These are phyloP conservation scores for Hemichromis elongatus DNA, from an alignment of 2,113 vertebrate genomes.

Conservation along the genomic window DNA sequence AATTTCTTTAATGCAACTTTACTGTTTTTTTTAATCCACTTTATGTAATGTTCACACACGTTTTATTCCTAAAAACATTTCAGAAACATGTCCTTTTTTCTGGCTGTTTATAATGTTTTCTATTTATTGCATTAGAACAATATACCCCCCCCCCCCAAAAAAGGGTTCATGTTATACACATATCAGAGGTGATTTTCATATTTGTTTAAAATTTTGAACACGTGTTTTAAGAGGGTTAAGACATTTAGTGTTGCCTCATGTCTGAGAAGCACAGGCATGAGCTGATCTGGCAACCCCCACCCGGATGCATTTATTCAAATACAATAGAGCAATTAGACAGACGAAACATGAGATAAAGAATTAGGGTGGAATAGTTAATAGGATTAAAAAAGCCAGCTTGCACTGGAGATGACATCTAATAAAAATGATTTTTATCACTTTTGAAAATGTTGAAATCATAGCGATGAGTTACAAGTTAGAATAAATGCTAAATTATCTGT, in stretches of 20 bases:
- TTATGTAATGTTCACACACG: too few species aligned
- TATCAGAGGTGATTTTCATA: background rate
- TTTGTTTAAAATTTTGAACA: background rate
- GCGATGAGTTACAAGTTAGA: background rate
- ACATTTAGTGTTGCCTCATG: background rate
- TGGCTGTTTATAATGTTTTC: too few species aligned
- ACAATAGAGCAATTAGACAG: background rate
- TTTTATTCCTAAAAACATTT: too few species aligned
- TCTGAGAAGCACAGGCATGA: background rate
- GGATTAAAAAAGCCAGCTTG: background rate
- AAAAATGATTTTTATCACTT: background rate
- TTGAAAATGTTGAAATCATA: background rate
- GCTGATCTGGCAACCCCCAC: background rate
- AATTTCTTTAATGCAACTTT: background rate
- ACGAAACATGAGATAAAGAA: background rate
- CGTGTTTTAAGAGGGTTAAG: background rate
- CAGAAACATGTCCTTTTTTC: too few species aligned
- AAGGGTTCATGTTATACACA: too few species aligned
- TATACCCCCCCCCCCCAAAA: too few species aligned
- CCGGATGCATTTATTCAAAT: constrained; percentile 22
- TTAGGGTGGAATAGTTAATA: background rate
- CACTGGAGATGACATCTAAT: background rate
- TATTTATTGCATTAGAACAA: too few species aligned
- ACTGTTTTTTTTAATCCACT: background rate
- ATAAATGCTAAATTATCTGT: background rate